Evolutionary conservation across 2,888 invertebrate genomes (phyloP).

Genomic region (Bellardia bayeri): DNA sequence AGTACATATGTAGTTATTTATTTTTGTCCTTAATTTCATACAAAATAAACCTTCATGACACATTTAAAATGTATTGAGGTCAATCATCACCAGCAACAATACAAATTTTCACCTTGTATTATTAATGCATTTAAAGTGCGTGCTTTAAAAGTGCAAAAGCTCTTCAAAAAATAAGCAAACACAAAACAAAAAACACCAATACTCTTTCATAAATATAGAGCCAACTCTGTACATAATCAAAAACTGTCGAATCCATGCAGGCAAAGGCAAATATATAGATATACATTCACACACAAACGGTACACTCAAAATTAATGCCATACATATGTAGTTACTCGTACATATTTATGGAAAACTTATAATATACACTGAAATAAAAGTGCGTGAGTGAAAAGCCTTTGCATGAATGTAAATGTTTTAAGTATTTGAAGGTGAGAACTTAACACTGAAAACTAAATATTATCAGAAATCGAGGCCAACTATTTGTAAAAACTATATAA

Average conservation of each 20-base stretch:
- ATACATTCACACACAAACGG: not conserved
- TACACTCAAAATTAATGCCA: not conserved
- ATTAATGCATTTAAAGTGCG: constrained; percentile 48
- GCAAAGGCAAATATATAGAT: not conserved
- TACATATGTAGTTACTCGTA: no score
- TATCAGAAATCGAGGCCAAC: no score
- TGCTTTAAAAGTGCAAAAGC: constrained; percentile 28
- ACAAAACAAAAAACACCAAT: not conserved
- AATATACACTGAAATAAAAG: not conserved
- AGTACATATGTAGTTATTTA: not conserved
- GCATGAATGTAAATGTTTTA: no score
- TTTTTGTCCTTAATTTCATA: not conserved
- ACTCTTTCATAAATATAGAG: not conserved
- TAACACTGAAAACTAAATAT: no score
- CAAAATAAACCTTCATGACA: constrained; percentile 23
- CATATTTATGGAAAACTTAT: not conserved
- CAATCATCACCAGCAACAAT: constrained; percentile 61
- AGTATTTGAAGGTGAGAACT: no score
- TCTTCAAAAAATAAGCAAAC: not conserved
- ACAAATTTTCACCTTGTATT: constrained; percentile 46
- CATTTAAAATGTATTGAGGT: constrained; percentile 66
- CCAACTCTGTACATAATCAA: not conserved
- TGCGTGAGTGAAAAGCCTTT: not conserved
- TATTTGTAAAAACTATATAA: no score
- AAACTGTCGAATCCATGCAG: constrained; percentile 30